A percentile compares a stretch with the other conserved stretches of the same genome.
Conservation (phyloP, 1,140 invertebrate genomes). For the Drosophila erecta region DNA sequence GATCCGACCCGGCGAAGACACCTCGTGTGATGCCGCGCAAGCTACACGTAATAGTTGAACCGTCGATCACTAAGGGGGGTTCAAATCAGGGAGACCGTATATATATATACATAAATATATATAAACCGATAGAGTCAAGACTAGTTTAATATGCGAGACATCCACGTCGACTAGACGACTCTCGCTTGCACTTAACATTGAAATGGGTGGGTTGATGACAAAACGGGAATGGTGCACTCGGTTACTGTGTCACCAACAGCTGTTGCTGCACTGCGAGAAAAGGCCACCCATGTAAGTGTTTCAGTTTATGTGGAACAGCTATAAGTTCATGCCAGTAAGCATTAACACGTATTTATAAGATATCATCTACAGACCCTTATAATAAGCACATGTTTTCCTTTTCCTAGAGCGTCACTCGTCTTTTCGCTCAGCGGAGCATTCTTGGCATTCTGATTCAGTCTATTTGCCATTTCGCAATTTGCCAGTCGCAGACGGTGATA, state of each 20-base stretch:
- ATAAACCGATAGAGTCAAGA: conserved; percentile 5
- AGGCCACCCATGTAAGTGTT: not conserved
- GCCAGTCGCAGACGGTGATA: conserved; percentile 32
- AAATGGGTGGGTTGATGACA: conserved; percentile 9
- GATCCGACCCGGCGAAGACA: conserved; percentile 43
- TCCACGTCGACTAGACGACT: conserved; percentile 38
- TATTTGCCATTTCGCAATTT: conserved; percentile 24
- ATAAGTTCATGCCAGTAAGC: too few relatives aligned
- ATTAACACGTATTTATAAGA: too few relatives aligned
- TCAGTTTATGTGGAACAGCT: not conserved
- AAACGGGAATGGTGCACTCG: conserved; percentile 40
- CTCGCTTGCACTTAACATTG: conserved; percentile 53
- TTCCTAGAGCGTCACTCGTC: too few relatives aligned
- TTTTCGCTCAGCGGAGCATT: conserved; percentile 7
- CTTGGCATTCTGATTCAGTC: conserved; percentile 25
- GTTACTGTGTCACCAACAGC: conserved; percentile 39
- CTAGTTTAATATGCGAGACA: conserved; percentile 29
- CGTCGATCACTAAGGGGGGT: not conserved
- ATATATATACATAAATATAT: not conserved
- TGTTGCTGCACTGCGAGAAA: conserved; percentile 10
- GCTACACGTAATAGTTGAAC: conserved; percentile 32
- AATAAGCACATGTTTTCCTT: too few relatives aligned
- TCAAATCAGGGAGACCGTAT: conserved; percentile 7
- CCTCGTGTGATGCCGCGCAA: conserved; percentile 50
- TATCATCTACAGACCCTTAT: too few relatives aligned